A percentile compares a stretch with the other conserved stretches of the same genome.
Conservation (phyloP, 2,797 vertebrate genomes). For the Carduelis carduelis region DNA sequence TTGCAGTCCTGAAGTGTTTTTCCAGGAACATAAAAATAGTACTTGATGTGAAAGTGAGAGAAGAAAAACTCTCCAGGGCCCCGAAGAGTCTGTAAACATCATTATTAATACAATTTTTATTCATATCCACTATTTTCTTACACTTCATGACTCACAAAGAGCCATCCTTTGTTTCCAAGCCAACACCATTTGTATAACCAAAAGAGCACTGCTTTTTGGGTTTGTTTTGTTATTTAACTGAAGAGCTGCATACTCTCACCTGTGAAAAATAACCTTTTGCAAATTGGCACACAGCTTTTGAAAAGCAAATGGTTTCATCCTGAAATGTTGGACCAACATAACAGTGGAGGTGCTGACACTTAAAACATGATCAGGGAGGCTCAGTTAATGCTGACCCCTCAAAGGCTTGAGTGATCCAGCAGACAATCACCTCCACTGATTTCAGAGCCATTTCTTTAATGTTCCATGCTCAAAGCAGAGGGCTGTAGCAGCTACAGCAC, state of each 20-base stretch:
- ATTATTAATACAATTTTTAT: not conserved
- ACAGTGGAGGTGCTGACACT: not conserved
- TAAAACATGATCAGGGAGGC: not conserved
- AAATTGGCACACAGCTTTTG: not conserved
- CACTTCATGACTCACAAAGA: not conserved
- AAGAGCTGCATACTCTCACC: not conserved
- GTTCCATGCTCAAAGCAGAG: too few species aligned
- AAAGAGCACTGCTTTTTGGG: not conserved
- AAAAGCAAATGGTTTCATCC: not conserved
- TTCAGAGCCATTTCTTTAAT: not conserved
- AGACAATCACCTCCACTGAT: not conserved
- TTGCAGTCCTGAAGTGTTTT: not conserved
- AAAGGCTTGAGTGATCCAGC: not conserved
- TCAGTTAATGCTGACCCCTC: not conserved
- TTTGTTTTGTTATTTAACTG: not conserved
- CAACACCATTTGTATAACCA: not conserved
- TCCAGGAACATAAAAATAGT: not conserved
- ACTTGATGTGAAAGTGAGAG: not conserved
- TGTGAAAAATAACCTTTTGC: not conserved
- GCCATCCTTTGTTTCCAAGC: slow-evolving; percentile 8
- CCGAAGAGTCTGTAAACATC: not conserved
- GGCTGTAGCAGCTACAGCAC: not conserved
- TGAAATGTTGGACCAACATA: not conserved
- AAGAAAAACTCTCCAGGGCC: not conserved
- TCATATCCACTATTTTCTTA: not conserved